Evolutionary conservation across 2,113 vertebrate species (phyloP).

Genomic region (Jaculus jaculus): DNA sequence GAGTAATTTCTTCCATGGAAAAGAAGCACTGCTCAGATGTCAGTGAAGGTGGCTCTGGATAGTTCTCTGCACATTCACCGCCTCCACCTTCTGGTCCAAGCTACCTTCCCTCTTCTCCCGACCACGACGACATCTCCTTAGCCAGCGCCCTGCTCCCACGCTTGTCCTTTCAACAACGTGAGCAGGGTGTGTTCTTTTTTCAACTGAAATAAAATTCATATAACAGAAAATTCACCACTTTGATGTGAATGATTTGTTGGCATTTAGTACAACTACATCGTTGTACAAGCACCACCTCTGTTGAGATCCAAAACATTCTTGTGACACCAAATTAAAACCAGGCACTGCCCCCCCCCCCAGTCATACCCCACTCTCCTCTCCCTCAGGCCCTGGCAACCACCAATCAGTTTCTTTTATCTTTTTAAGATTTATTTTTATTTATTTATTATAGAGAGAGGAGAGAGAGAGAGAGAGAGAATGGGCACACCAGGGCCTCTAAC

Average conservation of each 20-base stretch:
- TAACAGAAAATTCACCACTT: constrained; percentile 1
- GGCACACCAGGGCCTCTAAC: too few relatives aligned
- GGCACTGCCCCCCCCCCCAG: background rate
- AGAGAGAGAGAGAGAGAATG: too few relatives aligned
- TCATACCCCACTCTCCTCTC: background rate
- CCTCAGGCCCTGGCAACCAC: background rate
- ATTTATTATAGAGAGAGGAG: too few relatives aligned
- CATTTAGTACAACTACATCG: background rate
- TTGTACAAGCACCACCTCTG: background rate
- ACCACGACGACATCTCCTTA: background rate
- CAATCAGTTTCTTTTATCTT: background rate
- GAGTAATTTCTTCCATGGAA: background rate
- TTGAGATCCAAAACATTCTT: background rate
- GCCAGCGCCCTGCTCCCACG: background rate
- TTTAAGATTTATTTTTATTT: too few relatives aligned
- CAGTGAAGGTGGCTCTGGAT: background rate
- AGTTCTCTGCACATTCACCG: background rate
- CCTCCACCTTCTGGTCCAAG: background rate
- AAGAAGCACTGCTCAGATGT: background rate
- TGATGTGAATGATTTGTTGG: background rate
- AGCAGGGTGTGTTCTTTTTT: background rate
- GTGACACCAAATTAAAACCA: background rate
- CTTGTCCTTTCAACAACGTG: background rate
- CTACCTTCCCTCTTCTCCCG: background rate
- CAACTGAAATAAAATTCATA: background rate